Evolutionary conservation across 2,888 invertebrate genomes (phyloP), one percentile per base, ranked within the genome.

Genomic region (Encarsia formosa): DNA sequence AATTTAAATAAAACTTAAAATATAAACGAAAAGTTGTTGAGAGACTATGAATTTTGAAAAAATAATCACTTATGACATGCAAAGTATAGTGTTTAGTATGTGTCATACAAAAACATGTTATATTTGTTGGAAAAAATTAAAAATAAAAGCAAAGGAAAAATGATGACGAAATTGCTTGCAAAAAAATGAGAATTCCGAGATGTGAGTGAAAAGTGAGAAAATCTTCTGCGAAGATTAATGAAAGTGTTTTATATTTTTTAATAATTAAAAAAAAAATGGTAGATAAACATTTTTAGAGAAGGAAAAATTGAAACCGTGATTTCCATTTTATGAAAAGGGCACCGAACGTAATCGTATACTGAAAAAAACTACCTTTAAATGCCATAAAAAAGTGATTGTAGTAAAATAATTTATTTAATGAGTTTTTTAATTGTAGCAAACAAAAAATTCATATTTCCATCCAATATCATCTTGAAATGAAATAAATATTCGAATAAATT

Each of bases 71-170:
- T 87, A 82, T 88, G 88, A 87, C 84, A 85, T 88, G 88, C 88
- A 88, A 88, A 88, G 88, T 88, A 87, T 87, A 87, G 87, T 87
- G 84, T n/a, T n/a, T n/a, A n/a, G n/a, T n/a, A n/a, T n/a, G n/a
- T 86, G 87, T 86, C 86, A 86, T 16, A 22, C n/a, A 26, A 26
- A 32, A 31, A 24, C 6, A 18, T 15, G 4, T 8, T 6, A 5
- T 35, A 16, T 9, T 35, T n/a, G 11, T 4, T 35, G 35, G 1
- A 34, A 49, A 20, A 49, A 24, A 24, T 11, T 44, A 16, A 13
- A 24, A 42, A 16, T 22, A 18, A 16, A 41, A 35, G 15, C 19
- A 32, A 45, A 48, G 19, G n/a, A n/a, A n/a, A n/a, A n/a, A n/a
- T n/a, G n/a, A n/a, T n/a, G n/a, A n/a, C 31, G 54, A 31, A 49